phyloP scores from a whole-genome alignment of 1,140 invertebrate genomes.

The Brachionus calyciflorus region DNA sequence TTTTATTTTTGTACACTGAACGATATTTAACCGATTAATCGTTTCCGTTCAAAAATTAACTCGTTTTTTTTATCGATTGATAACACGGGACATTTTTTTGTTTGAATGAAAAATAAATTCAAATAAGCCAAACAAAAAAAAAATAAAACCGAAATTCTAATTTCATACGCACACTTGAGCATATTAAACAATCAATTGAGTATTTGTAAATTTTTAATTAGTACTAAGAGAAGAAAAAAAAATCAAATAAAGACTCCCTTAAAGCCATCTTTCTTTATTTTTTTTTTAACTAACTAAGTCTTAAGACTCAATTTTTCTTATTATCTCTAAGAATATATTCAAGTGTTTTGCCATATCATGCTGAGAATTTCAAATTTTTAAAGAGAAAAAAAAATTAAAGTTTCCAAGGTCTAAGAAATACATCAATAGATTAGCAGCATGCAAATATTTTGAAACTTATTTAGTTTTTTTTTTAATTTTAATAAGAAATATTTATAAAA shows the following conservation, averaged over 20 bases:
- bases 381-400: not conserved
- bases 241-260: constrained; percentile 33
- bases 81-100: constrained; percentile 2
- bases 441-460: constrained; percentile 27
- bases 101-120: constrained; percentile 20
- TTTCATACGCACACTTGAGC: constrained; percentile 38
- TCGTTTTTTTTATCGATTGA: constrained; percentile 23
- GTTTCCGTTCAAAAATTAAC: not conserved
- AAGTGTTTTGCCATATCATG: constrained; percentile 2
- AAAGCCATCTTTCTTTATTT: not conserved
- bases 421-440: no score
- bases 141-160: not conserved
- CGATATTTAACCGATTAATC: not conserved
- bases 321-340: constrained; percentile 14
- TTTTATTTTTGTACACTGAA: no score
- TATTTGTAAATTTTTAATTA: constrained; percentile 42
- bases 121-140: not conserved
- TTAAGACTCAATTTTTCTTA: not conserved
- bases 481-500: not conserved
- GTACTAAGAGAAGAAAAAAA: no score
- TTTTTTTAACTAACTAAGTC: no score
- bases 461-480: no score
- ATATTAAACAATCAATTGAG: constrained; percentile 43
- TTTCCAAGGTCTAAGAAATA: not conserved
- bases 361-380: not conserved